Evolutionary conservation across 2,113 vertebrate genomes (phyloP).

Genomic region (Rhipidura dahli): DNA sequence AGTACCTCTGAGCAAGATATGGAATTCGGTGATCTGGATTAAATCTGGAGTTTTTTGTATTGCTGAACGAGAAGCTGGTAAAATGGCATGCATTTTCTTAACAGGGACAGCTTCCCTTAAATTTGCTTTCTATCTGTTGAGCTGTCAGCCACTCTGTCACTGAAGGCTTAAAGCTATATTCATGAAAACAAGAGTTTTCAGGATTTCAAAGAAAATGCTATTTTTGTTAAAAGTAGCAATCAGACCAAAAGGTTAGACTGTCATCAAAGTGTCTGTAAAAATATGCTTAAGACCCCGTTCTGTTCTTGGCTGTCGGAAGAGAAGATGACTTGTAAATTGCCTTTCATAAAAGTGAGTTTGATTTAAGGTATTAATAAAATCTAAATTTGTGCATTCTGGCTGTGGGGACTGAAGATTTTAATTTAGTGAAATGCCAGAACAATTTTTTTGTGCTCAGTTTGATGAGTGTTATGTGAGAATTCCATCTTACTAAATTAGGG

Average conservation of each 20-base stretch:
- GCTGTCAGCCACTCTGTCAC: slow-evolving; percentile 14
- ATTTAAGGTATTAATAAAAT: slow-evolving; percentile 78
- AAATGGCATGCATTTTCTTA: not conserved
- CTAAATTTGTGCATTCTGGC: slow-evolving; percentile 67
- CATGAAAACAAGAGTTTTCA: not conserved
- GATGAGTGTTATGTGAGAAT: slow-evolving; percentile 59
- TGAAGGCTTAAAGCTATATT: not conserved
- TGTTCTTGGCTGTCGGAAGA: slow-evolving; percentile 26
- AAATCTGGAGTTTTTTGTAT: not conserved
- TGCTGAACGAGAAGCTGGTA: not conserved
- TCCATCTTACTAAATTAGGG: slow-evolving; percentile 59
- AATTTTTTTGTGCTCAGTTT: slow-evolving; percentile 63
- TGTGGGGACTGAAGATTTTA: slow-evolving; percentile 64
- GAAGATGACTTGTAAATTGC: slow-evolving; percentile 62
- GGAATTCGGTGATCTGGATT: not conserved
- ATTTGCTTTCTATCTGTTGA: slow-evolving; percentile 5
- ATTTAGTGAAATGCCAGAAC: slow-evolving; percentile 71
- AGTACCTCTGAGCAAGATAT: not conserved
- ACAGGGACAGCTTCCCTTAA: not conserved
- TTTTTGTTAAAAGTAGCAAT: slow-evolving; percentile 18
- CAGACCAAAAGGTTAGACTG: slow-evolving; percentile 27
- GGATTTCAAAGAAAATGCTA: slow-evolving; percentile 18
- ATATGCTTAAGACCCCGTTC: slow-evolving; percentile 44
- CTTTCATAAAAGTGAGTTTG: slow-evolving; percentile 69
- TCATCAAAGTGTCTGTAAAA: slow-evolving; percentile 51